These are phyloP conservation scores for Balaenoptera acutorostrata DNA, from an alignment of 2,113 vertebrate genomes.

Conservation along the genomic window DNA sequence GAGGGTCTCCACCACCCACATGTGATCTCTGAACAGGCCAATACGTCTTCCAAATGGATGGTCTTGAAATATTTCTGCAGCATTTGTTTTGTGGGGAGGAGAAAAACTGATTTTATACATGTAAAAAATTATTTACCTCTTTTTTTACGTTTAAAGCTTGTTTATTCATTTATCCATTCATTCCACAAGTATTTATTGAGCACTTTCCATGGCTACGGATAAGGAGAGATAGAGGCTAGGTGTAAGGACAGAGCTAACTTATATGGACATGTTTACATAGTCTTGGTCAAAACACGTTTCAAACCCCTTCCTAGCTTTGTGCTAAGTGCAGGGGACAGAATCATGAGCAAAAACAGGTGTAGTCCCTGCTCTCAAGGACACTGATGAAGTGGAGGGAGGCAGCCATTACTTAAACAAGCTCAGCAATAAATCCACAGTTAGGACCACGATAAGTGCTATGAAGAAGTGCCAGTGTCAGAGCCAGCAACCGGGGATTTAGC, in stretches of 20 bases:
- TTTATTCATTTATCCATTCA: neutral
- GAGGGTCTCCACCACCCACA: neutral
- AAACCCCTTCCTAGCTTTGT: neutral
- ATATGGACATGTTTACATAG: neutral
- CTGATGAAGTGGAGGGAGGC: neutral
- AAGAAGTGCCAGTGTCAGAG: neutral
- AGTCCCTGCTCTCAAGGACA: neutral
- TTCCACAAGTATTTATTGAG: neutral
- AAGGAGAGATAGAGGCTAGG: neutral
- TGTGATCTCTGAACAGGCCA: neutral
- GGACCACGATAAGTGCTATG: accelerated
- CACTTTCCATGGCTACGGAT: neutral
- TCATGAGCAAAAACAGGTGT: neutral
- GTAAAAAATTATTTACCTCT: neutral
- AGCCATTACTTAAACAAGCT: neutral
- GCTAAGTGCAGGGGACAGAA: neutral
- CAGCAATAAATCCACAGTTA: neutral
- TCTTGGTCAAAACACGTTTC: neutral
- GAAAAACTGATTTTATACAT: neutral
- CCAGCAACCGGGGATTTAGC: accelerated
- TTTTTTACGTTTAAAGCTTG: neutral
- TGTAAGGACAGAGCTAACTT: neutral
- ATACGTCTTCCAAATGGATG: neutral
- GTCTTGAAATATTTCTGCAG: neutral
- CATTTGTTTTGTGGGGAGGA: neutral